Evolutionary conservation across 1,140 invertebrate species (phyloP), one percentile per base, ranked within the genome.

Genomic region (Drosophila ogumai): DNA sequence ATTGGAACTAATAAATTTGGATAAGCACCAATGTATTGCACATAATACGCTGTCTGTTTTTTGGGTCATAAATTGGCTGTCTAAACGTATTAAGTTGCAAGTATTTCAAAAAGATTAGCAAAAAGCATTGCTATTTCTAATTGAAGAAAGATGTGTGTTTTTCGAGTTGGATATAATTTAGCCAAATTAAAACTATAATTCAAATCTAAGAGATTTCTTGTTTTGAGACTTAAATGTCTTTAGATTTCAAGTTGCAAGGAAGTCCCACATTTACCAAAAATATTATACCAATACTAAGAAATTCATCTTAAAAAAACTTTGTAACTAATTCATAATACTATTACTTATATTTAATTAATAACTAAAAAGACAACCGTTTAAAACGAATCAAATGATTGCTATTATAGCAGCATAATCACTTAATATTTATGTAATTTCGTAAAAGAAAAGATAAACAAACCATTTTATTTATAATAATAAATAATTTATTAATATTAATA

Each of bases 1-100:
- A 79, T 77, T 68, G 43, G 8, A 49, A 49, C 73, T 43, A 74
- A 73, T 61, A 73, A 63, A 55, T 52, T 64, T 41, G 67, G 43
- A 64, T 61, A 75, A 74, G 44, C 69, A 34, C 15, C 28, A 43
- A 71, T 47, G 59, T 73, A 74, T 60, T 19, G 67, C 66, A 41
- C 36, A 25, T 47, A n/a, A 43, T 52, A 36, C 6, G 34, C 8
- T 15, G 0, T 13, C 22, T 61, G 19, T 22, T n/a, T 47, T 31
- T 13, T 34, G 10, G 19, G 43, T 28, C 43, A 67, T 67, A 49
- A 49, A 40, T 32, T 22, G 13, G 19, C 15, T 22, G 28, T 22
- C 44, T 32, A 34, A 44, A 28, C 7, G 19, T 19, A 13, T 58
- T 17, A 13, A 60, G 19, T 6, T 13, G 17, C 4, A 12, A 15